Percentiles rank a stretch among this genome's conserved stretches.
Evolutionary conservation across 2,797 vertebrate genomes (phyloP).

Genomic region (Gallinago solitaria): DNA sequence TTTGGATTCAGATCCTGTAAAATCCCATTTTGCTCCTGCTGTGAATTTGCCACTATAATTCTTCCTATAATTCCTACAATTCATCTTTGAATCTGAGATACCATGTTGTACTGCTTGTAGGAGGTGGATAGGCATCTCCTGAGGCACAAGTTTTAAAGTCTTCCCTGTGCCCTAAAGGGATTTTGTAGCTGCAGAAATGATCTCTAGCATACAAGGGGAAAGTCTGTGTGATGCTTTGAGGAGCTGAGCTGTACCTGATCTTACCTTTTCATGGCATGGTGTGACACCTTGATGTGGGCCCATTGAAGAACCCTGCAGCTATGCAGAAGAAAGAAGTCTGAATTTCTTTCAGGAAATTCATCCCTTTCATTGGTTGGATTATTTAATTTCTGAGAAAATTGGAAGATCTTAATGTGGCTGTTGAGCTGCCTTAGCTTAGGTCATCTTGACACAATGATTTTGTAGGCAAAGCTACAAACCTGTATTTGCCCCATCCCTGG

Average conservation of each 20-base stretch:
- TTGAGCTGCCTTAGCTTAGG: not conserved
- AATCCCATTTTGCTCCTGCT: not conserved
- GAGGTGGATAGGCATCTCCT: not conserved
- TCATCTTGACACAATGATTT: not conserved
- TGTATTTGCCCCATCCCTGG: not conserved
- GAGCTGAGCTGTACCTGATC: not conserved
- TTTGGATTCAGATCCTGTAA: not conserved
- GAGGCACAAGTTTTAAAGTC: not conserved
- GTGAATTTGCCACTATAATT: not conserved
- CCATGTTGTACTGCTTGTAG: not conserved
- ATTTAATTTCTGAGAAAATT: not conserved
- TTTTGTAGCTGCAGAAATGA: not conserved
- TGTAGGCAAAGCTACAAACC: not conserved
- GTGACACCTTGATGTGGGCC: not conserved
- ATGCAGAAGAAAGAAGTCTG: accelerated
- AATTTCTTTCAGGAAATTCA: not conserved
- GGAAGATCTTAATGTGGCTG: not conserved
- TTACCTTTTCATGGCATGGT: not conserved
- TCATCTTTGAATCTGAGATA: not conserved
- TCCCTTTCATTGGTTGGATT: not conserved
- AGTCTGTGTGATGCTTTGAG: not conserved
- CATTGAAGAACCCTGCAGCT: not conserved
- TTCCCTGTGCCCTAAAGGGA: not conserved
- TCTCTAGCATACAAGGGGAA: not conserved
- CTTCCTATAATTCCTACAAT: not conserved